Evolutionary conservation across 2,113 vertebrate genomes (phyloP), one percentile per base, ranked within the genome.

Genomic region (Sceloporus undulatus): DNA sequence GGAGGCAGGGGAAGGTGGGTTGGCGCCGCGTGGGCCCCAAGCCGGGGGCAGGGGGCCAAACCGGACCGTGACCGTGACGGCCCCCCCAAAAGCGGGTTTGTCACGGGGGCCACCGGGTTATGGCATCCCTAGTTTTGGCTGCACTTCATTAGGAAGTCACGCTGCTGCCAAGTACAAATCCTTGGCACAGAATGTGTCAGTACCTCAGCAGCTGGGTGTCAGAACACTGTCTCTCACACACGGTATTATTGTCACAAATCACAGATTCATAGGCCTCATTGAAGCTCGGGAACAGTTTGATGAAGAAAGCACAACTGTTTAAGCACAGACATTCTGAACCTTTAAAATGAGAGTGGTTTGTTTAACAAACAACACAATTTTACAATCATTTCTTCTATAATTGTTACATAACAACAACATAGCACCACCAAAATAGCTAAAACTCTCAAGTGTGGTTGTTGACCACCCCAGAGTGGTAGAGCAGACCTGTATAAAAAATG

Each of bases 301-400:
- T 92, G 78, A 87, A 85, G 13, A 92, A 92, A 85, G 16, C 25
- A 34, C 34, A 83, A 25, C 79, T 74, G 70, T 52, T 38, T 85
- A 70, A 82, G 92, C 68, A 21, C 25, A 87, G 25, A 9, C 78
- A 71, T 91, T 91, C 13, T 11, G 52, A 13, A 79, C 27, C 42
- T 93, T 90, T 91, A 89, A 94, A 92, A 84, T 81, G 0, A 85
- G 89, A 27, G 5, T 4, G 76, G 52, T 68, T 9, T 84, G 11
- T 86, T 88, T 40, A 25, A 38, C 66, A 82, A 76, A 76, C 38
- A 87, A 40, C 0, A 16, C 34, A 78, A 29, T 66, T 87, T 84
- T 25, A 14, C 14, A 82, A 81, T 2, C 1, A 1, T 87, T 90
- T 27, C 77, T 85, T 54, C 38, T 25, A 14, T 1, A 27, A 0